Percentiles rank a stretch among this genome's conserved stretches.
phyloP scores from a whole-genome alignment of 2,888 invertebrate genomes.

The Nipponacmea schrenckii region DNA sequence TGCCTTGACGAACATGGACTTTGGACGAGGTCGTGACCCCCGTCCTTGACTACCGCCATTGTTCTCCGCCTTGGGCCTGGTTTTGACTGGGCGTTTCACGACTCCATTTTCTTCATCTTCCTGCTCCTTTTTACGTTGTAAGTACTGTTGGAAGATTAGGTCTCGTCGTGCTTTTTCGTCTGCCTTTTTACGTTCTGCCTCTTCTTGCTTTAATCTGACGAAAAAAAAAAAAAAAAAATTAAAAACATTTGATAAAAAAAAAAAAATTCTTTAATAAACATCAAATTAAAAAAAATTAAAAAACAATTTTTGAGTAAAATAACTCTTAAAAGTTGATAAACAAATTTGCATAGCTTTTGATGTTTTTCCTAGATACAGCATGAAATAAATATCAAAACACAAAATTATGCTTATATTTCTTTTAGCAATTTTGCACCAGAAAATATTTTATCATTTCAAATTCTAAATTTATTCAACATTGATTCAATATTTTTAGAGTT shows the following conservation, averaged over 20 bases:
- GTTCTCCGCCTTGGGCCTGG: slow-evolving; percentile 18
- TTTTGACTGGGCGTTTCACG: slow-evolving; percentile 18
- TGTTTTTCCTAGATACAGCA: too few relatives aligned
- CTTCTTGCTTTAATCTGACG: slow-evolving; percentile 76
- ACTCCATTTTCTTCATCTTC: slow-evolving; percentile 75
- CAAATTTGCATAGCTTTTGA: too few relatives aligned
- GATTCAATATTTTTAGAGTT: too few relatives aligned
- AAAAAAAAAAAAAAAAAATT: not conserved
- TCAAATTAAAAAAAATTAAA: too few relatives aligned
- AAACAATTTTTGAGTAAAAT: too few relatives aligned
- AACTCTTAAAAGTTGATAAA: too few relatives aligned
- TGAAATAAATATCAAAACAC: too few relatives aligned
- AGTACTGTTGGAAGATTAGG: slow-evolving; percentile 90
- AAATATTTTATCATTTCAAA: too few relatives aligned
- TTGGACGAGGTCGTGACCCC: slow-evolving; percentile 49
- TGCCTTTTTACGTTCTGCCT: slow-evolving; percentile 76
- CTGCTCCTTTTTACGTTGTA: slow-evolving; percentile 91
- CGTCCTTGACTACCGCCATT: slow-evolving; percentile 19
- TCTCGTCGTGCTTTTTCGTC: slow-evolving; percentile 90
- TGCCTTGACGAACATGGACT: slow-evolving; percentile 55
- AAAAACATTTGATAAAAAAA: not conserved
- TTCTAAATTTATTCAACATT: too few relatives aligned
- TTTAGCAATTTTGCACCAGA: too few relatives aligned
- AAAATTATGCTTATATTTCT: too few relatives aligned
- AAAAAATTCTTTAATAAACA: not conserved